Evolutionary conservation across 2,888 invertebrate genomes (phyloP).

Genomic region (Colletes collaris): DNA sequence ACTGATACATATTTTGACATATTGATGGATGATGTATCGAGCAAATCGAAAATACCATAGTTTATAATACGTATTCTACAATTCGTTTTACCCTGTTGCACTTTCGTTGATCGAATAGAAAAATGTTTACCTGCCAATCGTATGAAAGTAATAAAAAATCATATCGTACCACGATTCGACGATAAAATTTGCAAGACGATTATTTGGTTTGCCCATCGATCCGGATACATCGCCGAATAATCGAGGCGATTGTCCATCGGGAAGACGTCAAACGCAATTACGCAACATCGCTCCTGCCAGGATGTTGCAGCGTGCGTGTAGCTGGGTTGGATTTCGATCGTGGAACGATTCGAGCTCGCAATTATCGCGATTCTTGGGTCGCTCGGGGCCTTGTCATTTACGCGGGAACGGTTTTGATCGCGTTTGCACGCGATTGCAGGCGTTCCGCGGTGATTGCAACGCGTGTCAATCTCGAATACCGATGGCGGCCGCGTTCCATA

Average conservation of each 20-base stretch:
- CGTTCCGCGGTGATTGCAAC: slow-evolving; percentile 19
- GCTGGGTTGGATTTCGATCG: neutral
- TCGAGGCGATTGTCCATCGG: neutral
- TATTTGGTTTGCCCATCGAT: neutral
- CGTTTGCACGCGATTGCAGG: neutral
- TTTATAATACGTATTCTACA: too few species aligned
- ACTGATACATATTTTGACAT: too few species aligned
- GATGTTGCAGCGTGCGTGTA: neutral
- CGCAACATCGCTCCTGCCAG: neutral
- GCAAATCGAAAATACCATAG: too few species aligned
- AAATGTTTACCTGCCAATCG: too few species aligned
- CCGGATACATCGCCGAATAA: neutral
- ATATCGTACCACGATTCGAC: too few species aligned
- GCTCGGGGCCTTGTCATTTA: slow-evolving; percentile 8
- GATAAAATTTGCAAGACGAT: neutral
- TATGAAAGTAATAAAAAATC: too few species aligned
- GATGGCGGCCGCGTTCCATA: neutral
- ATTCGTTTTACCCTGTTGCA: too few species aligned
- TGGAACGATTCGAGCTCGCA: neutral
- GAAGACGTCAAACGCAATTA: slow-evolving; percentile 17
- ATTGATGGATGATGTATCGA: too few species aligned
- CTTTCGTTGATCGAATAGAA: too few species aligned
- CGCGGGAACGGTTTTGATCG: slow-evolving; percentile 14
- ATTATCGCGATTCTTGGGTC: slow-evolving; percentile 24
- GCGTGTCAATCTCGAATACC: slow-evolving; percentile 27